Evolutionary conservation across 1,140 invertebrate genomes (phyloP), one percentile per base, ranked within the genome.

Genomic region (Acarapis woodi): DNA sequence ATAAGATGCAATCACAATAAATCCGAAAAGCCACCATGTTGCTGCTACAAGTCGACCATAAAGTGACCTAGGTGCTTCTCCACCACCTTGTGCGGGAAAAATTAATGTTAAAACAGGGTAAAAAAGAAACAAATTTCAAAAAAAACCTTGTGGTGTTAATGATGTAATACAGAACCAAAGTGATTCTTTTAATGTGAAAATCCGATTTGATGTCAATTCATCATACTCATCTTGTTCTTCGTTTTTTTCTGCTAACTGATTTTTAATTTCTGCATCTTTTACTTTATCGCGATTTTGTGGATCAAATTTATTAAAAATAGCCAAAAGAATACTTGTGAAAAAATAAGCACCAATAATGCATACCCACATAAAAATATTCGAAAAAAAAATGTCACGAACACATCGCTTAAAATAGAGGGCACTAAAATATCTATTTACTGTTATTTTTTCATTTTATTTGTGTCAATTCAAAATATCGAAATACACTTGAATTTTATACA

Each of bases 101-200:
- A n/a, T n/a, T n/a, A n/a, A n/a, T n/a, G n/a, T n/a, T n/a, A n/a
- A n/a, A n/a, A n/a, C n/a, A n/a, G n/a, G n/a, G n/a, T n/a, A n/a
- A n/a, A n/a, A n/a, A n/a, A n/a, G n/a, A n/a, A n/a, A n/a, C n/a
- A n/a, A n/a, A n/a, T n/a, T n/a, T n/a, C n/a, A n/a, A n/a, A n/a
- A n/a, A n/a, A n/a, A n/a, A n/a, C n/a, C n/a, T 10, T 37, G 36
- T 0, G 83, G 83, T 0, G 85, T 94, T 4, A 94, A 52, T 1
- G 83, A 93, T 16, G 85, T 94, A 80, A 94, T 90, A 49, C 87
- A 94, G 53, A 94, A 96, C 87, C 88, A 94, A 0, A 94, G 61
- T 50, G 82, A 87, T 56, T 94, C 87, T 49, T 90, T 37, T 5
- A 94, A 56, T 15, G 73, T 85, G 47, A 97, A 97, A 49, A 39